phyloP scores from a whole-genome alignment of 2,113 vertebrate species.

The Azemiops feae region DNA sequence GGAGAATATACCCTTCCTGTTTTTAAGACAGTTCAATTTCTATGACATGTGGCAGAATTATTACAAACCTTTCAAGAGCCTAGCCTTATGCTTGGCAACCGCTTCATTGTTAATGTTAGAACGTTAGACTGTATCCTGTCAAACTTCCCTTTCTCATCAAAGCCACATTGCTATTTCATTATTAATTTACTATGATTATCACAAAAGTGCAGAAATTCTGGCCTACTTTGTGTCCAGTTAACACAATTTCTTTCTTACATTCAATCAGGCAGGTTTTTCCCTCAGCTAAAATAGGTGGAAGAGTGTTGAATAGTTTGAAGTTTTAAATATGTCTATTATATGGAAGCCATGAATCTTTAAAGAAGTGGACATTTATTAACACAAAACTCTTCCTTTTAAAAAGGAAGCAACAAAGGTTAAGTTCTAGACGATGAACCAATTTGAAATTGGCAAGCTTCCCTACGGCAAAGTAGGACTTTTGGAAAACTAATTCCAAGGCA shows the following conservation, averaged over 20 bases:
- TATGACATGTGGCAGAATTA: background rate
- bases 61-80: background rate
- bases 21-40: background rate
- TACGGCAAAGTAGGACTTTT: background rate
- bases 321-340: background rate
- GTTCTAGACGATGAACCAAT: background rate
- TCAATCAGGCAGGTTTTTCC: background rate
- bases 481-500: slow-evolving; percentile 4
- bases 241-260: background rate
- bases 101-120: background rate
- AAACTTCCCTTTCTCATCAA: background rate
- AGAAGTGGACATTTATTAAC: slow-evolving; percentile 5
- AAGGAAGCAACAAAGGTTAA: slow-evolving; percentile 9
- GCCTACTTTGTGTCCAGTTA: background rate
- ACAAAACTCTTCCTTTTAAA: background rate
- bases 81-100: background rate
- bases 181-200: background rate
- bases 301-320: background rate
- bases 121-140: background rate
- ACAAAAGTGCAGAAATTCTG: background rate
- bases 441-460: slow-evolving; percentile 2
- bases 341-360: slow-evolving; percentile 13
- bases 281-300: background rate
- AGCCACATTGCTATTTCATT: background rate
- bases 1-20: background rate